These are phyloP conservation scores for Ecdyonurus torrentis DNA, from an alignment of 2,888 invertebrate genomes.

Conservation along the genomic window DNA sequence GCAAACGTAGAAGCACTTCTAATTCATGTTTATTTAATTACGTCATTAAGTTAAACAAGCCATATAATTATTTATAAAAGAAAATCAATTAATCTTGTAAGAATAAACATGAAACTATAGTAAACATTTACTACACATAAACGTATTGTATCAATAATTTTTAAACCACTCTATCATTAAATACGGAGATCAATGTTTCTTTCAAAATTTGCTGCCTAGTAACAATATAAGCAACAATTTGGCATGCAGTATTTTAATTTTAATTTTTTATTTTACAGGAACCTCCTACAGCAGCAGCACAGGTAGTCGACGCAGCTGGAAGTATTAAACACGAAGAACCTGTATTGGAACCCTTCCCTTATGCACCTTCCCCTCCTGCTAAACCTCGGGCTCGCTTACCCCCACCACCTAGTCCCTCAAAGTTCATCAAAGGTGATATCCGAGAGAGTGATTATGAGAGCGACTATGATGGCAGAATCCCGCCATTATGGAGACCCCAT, in stretches of 20 bases:
- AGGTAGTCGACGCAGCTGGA: background rate
- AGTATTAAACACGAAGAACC: conserved; percentile 4
- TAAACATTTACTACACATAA: too few species aligned
- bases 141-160: too few species aligned
- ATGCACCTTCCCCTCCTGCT: conserved; percentile 25
- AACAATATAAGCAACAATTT: too few species aligned
- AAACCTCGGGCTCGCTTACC: conserved; percentile 26
- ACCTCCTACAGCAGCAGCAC: background rate
- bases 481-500: conserved; percentile 39
- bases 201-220: too few species aligned
- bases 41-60: too few species aligned
- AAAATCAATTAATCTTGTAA: too few species aligned
- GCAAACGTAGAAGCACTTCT: too few species aligned
- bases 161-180: too few species aligned
- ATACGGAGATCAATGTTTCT: too few species aligned
- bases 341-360: conserved; percentile 29
- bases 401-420: conserved; percentile 42
- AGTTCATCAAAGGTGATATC: conserved; percentile 46
- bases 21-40: too few species aligned
- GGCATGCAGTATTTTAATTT: background rate
- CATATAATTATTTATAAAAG: too few species aligned
- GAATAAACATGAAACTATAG: too few species aligned
- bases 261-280: background rate
- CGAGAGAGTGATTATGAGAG: conserved; percentile 55
- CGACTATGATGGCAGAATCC: conserved; percentile 43